Conservation (phyloP, 2,888 invertebrate genomes). For the Drosophila barbarae region DNA sequence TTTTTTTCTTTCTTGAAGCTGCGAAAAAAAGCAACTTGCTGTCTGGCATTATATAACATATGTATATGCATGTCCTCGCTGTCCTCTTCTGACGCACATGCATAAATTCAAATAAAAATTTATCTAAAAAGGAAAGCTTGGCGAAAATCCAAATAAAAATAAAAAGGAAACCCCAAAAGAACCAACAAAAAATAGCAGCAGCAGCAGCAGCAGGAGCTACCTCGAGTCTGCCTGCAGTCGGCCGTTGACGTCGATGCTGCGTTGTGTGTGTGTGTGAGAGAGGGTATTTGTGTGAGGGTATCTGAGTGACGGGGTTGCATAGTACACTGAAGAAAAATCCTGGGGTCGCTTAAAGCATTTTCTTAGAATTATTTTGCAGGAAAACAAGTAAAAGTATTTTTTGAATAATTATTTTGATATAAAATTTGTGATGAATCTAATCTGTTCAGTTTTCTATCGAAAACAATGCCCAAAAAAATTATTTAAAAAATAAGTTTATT, state of each 20-base stretch:
- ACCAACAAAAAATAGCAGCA: constrained; percentile 40
- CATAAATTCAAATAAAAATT: constrained; percentile 67
- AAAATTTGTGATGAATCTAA: too few species aligned
- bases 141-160: constrained; percentile 6
- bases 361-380: not conserved
- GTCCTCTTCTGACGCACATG: constrained; percentile 47
- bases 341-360: not conserved
- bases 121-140: constrained; percentile 55
- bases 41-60: constrained; percentile 1
- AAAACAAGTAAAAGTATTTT: not conserved
- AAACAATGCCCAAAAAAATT: too few species aligned
- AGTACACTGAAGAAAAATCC: not conserved
- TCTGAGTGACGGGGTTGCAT: constrained; percentile 30
- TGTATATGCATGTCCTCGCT: constrained; percentile 1
- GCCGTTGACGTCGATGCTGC: constrained; percentile 54
- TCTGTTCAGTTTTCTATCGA: too few species aligned
- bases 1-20: too few species aligned
- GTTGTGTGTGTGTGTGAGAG: not conserved
- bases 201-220: constrained; percentile 8
- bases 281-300: constrained; percentile 15
- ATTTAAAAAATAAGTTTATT: too few species aligned
- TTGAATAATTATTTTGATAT: not conserved
- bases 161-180: constrained; percentile 29
- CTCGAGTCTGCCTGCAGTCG: constrained; percentile 58
- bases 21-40: not conserved